Conservation (phyloP, 2,888 invertebrate species). For the Lasius platythorax region DNA sequence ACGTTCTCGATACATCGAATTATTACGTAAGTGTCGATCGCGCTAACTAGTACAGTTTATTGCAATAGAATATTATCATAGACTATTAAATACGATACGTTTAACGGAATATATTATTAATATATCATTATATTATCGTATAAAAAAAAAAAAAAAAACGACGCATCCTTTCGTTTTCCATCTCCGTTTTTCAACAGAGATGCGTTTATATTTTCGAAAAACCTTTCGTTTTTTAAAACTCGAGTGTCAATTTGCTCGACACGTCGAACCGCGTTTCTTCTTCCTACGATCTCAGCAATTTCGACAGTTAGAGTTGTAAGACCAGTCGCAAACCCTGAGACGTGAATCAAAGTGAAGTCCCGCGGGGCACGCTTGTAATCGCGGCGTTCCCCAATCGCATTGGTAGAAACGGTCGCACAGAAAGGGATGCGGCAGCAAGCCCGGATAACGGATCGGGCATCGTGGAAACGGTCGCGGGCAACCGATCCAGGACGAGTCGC, state of each 20-base stretch:
- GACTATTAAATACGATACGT: not conserved
- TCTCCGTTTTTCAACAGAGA: not conserved
- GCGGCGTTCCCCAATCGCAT: conserved; percentile 14
- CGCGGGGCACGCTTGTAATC: not conserved
- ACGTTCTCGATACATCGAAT: conserved; percentile 93
- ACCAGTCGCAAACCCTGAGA: conserved; percentile 27
- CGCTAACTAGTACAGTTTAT: not conserved
- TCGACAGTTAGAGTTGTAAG: conserved; percentile 32
- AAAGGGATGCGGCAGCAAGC: conserved; percentile 24
- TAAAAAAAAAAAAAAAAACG: not conserved
- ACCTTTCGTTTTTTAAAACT: not conserved
- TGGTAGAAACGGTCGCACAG: conserved; percentile 33
- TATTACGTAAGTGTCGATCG: conserved; percentile 90
- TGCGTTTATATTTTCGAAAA: not conserved
- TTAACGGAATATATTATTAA: not conserved
- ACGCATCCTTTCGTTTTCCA: not conserved
- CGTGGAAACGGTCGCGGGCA: conserved; percentile 21
- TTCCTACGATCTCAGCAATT: conserved; percentile 12
- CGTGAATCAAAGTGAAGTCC: conserved; percentile 23
- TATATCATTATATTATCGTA: not conserved
- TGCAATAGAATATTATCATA: not conserved
- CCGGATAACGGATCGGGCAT: not conserved
- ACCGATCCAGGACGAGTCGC: conserved; percentile 23
- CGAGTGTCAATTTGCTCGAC: not conserved
- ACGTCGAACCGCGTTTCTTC: not conserved